These are phyloP conservation scores for Melanotaenia maccullochi DNA, from an alignment of 2,797 vertebrate genomes.

Conservation along the genomic window DNA sequence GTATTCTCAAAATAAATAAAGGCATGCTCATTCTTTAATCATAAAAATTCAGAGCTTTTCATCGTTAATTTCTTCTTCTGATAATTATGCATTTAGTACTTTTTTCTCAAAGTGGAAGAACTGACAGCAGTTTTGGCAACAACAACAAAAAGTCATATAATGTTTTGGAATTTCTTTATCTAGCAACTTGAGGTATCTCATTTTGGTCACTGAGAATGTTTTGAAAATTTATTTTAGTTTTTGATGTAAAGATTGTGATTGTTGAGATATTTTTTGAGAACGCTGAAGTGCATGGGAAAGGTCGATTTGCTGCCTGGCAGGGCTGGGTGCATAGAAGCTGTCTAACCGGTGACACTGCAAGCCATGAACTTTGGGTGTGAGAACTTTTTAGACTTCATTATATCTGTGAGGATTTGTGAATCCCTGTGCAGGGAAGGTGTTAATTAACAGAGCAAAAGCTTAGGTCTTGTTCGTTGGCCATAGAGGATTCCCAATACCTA, in stretches of 20 bases:
- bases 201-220: slow-evolving; percentile 3
- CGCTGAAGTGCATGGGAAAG: slow-evolving; percentile 56
- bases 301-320: slow-evolving; percentile 44
- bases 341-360: slow-evolving; percentile 83
- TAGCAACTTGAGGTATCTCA: slow-evolving; percentile 3
- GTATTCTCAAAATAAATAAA: neutral
- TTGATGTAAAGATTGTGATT: too few relatives aligned
- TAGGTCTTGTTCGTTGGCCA: slow-evolving; percentile 17
- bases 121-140: neutral
- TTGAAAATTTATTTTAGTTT: too few relatives aligned
- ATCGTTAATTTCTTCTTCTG: neutral
- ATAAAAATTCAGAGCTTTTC: neutral
- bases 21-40: neutral
- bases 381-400: slow-evolving; percentile 45
- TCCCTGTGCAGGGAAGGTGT: slow-evolving; percentile 22
- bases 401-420: slow-evolving; percentile 34
- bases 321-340: slow-evolving; percentile 73
- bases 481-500: slow-evolving; percentile 24
- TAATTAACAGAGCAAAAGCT: neutral
- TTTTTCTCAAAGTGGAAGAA: neutral
- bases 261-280: slow-evolving; percentile 23
- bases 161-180: neutral
- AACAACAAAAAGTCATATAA: neutral
- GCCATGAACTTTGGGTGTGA: slow-evolving; percentile 71
- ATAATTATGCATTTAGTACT: neutral